These are phyloP conservation scores for Drosophila pallidifrons DNA, from an alignment of 1,140 invertebrate species.

Conservation along the genomic window DNA sequence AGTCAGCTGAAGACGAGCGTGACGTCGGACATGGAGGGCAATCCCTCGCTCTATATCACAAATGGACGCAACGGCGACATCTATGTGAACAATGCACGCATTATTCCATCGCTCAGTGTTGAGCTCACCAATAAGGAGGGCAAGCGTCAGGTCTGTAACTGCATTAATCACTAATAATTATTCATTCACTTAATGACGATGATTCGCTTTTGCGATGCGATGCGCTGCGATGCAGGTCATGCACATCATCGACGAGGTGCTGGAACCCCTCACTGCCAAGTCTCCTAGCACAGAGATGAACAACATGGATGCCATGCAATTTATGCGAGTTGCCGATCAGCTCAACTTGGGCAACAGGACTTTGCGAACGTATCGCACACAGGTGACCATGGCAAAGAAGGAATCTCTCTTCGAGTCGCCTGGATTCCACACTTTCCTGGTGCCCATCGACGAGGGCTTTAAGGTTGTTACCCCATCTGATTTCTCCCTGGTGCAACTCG, in stretches of 20 bases:
- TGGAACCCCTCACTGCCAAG: constrained; percentile 89
- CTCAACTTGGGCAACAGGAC: constrained; percentile 89
- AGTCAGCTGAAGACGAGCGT: constrained; percentile 89
- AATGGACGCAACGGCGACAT: constrained; percentile 89
- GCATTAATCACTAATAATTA: too few relatives aligned
- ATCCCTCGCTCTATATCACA: constrained; percentile 93
- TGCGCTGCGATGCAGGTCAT: constrained; percentile 87
- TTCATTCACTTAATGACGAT: too few relatives aligned
- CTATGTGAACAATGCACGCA: constrained; percentile 92
- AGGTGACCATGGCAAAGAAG: constrained; percentile 90
- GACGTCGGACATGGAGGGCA: constrained; percentile 91
- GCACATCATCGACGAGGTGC: constrained; percentile 92
- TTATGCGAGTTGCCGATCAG: constrained; percentile 90
- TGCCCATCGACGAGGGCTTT: constrained; percentile 95
- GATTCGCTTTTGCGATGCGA: neutral
- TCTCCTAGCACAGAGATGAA: constrained; percentile 87
- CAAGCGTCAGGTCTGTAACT: constrained; percentile 88
- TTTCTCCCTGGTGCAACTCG: neutral
- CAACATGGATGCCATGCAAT: constrained; percentile 92
- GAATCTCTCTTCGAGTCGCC: constrained; percentile 90
- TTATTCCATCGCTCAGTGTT: constrained; percentile 89
- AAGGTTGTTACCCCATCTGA: constrained; percentile 88
- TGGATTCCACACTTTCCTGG: constrained; percentile 94
- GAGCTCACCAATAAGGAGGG: constrained; percentile 86
- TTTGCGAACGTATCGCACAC: constrained; percentile 90